phyloP scores from a whole-genome alignment of 2,888 invertebrate species.

The Hyposoter dolosus region DNA sequence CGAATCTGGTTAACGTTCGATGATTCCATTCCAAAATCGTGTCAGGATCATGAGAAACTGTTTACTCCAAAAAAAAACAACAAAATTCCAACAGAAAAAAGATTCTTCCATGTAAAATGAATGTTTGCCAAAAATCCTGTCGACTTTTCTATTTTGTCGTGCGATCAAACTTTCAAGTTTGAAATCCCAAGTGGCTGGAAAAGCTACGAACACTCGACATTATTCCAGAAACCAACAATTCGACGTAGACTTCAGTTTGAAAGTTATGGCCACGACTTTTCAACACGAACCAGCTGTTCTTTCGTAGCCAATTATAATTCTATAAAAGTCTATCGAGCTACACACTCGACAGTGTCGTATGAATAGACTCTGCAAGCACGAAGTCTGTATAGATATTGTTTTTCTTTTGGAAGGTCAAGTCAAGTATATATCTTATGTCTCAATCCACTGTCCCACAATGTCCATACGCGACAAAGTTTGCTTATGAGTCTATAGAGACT shows the following conservation, averaged over 20 bases:
- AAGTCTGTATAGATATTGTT: background rate
- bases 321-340: background rate
- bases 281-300: background rate
- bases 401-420: background rate
- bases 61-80: background rate
- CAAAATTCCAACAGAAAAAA: no score
- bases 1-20: background rate
- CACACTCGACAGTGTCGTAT: background rate
- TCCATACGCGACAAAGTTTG: background rate
- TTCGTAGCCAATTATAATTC: background rate
- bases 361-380: background rate
- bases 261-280: background rate
- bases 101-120: background rate
- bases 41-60: background rate
- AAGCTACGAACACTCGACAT: background rate
- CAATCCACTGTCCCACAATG: background rate
- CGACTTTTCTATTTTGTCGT: background rate
- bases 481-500: background rate
- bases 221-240: background rate
- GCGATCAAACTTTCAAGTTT: background rate
- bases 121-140: background rate
- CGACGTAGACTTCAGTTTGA: background rate
- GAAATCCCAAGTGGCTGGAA: background rate
- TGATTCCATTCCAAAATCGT: background rate
- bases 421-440: slow-evolving; percentile 8